Evolutionary conservation across 2,888 invertebrate species (phyloP).

Genomic region (Esperia sulphurella): DNA sequence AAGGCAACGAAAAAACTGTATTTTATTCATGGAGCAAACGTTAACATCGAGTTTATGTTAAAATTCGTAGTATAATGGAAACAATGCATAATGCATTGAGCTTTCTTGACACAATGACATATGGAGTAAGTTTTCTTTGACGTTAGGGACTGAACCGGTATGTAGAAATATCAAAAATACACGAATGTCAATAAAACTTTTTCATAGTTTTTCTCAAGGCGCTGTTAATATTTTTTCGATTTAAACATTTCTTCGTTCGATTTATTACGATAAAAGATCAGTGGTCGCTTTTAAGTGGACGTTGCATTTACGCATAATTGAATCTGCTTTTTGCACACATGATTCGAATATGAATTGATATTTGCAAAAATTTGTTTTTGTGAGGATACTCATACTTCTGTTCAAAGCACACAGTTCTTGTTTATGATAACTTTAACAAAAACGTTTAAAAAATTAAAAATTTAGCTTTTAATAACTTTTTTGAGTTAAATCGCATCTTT

Average conservation of each 20-base stretch:
- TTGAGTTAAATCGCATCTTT: no score
- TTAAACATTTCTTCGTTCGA: slow-evolving; percentile 46
- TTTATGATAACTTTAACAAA: neutral
- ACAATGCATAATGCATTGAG: slow-evolving; percentile 72
- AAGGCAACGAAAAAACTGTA: slow-evolving; percentile 59
- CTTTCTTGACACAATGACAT: slow-evolving; percentile 70
- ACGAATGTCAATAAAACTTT: slow-evolving; percentile 44
- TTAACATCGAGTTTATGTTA: slow-evolving; percentile 76
- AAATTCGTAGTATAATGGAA: slow-evolving; percentile 77
- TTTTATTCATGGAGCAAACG: slow-evolving; percentile 72
- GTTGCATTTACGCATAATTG: slow-evolving; percentile 72
- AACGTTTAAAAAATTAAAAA: no score
- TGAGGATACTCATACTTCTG: slow-evolving; percentile 15
- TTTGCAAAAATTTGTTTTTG: slow-evolving; percentile 60
- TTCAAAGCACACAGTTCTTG: neutral
- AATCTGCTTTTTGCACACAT: slow-evolving; percentile 60
- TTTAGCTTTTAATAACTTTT: no score
- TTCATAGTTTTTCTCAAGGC: slow-evolving; percentile 53
- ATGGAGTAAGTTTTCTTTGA: slow-evolving; percentile 66
- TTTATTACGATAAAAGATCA: slow-evolving; percentile 51
- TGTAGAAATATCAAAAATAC: slow-evolving; percentile 54
- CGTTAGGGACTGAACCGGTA: slow-evolving; percentile 54
- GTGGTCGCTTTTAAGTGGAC: slow-evolving; percentile 61
- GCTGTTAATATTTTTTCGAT: slow-evolving; percentile 43
- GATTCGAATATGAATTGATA: slow-evolving; percentile 64